Evolutionary conservation across 2,797 vertebrate species (phyloP).

Genomic region (Enteromius unitaeniatus): DNA sequence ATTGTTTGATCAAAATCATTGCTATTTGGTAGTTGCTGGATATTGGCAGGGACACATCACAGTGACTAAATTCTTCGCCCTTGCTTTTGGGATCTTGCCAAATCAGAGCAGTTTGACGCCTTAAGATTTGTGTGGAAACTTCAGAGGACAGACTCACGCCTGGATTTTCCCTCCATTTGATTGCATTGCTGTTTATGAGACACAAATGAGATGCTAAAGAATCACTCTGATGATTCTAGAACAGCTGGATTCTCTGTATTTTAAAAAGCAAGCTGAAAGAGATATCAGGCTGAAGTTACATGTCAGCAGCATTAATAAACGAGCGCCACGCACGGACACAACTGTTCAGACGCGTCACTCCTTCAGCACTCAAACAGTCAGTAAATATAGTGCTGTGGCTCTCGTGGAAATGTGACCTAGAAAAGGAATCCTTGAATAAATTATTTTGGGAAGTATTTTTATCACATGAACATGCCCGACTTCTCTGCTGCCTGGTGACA

Average conservation of each 20-base stretch:
- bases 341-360: conserved; percentile 8
- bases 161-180: neutral
- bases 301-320: neutral
- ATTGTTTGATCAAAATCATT: too few relatives aligned
- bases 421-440: conserved; percentile 48
- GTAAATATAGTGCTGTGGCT: conserved; percentile 45
- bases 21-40: too few relatives aligned
- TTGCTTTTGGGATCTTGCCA: neutral
- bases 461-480: neutral
- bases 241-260: neutral
- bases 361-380: neutral
- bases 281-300: neutral
- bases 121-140: neutral
- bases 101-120: too few relatives aligned
- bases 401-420: conserved; percentile 48
- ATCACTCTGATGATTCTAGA: neutral
- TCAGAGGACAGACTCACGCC: neutral
- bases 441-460: conserved; percentile 33
- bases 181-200: neutral
- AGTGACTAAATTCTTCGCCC: too few relatives aligned
- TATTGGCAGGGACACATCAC: too few relatives aligned
- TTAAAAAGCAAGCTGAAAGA: neutral
- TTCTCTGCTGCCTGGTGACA: neutral
- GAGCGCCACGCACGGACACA: neutral
- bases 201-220: neutral